Evolutionary conservation across 1,140 invertebrate genomes (phyloP).

Genomic region (Drosophila eugracilis): DNA sequence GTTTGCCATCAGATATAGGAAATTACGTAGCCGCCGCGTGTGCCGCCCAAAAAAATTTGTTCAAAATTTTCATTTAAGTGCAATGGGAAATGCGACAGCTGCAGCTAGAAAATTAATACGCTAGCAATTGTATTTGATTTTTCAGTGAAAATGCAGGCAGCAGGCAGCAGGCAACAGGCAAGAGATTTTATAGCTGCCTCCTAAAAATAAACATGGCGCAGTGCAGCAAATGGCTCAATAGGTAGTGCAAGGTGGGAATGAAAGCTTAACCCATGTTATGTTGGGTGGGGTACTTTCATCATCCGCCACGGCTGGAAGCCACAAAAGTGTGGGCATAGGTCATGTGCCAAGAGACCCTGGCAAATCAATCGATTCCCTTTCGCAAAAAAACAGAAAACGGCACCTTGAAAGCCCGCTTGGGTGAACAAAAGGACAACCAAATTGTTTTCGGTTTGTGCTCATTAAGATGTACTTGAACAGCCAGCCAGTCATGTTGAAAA

Average conservation of each 20-base stretch:
- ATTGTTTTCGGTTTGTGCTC: slow-evolving; percentile 57
- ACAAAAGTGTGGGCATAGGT: slow-evolving; percentile 61
- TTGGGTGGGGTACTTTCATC: slow-evolving; percentile 32
- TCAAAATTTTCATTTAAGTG: slow-evolving; percentile 38
- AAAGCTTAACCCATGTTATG: slow-evolving; percentile 1
- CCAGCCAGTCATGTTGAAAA: slow-evolving; percentile 22
- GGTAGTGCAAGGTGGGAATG: slow-evolving; percentile 2
- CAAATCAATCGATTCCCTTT: slow-evolving; percentile 69
- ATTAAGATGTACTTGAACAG: slow-evolving; percentile 63
- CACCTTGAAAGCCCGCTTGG: slow-evolving; percentile 50
- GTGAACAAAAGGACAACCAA: slow-evolving; percentile 58
- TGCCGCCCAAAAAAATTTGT: slow-evolving; percentile 35
- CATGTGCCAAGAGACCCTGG: slow-evolving; percentile 23
- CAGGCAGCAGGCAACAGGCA: slow-evolving; percentile 1
- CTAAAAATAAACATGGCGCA: slow-evolving; percentile 71
- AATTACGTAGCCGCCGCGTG: slow-evolving; percentile 71
- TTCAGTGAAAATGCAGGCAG: too few species aligned
- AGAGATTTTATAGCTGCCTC: slow-evolving; percentile 60
- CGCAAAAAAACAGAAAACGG: too few species aligned
- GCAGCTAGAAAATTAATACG: slow-evolving; percentile 63
- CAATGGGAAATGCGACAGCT: slow-evolving; percentile 63
- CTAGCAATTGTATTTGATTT: slow-evolving; percentile 55
- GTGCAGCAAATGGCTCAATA: slow-evolving; percentile 6
- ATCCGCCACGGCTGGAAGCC: slow-evolving; percentile 56
- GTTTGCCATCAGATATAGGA: slow-evolving; percentile 51